Base-by-base conservation (phyloP, 2,797 vertebrate species). In the Lycodopsis pacificus region DNA sequence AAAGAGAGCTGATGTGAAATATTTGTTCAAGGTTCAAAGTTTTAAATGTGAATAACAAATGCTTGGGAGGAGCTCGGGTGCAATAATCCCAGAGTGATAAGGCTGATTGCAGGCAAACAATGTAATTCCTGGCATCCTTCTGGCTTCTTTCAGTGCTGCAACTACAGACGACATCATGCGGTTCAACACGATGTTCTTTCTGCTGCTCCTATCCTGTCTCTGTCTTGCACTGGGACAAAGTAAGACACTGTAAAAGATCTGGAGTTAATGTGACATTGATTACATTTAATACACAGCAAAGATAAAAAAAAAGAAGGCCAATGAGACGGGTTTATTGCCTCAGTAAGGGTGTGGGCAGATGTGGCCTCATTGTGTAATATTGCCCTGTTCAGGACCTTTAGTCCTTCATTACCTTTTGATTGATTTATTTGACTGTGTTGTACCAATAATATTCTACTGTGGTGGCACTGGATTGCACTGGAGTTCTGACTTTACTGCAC, bases 211-310 rank as follows among this genome's bases (percentile, higher is more conserved):
- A 0, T 73, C 90, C 1, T 84, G 81, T 8, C 17, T 95, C 51
- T 90, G 69, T 73, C 61, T 95, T 32, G 86, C 90, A 36, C 3
- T 91, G 68, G 88, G 93, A 73, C 95, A 95, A 93, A 92, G 95
- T 96, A 90, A 85, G 63, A 14, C 7, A 13, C 11, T 54, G 20
- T 53, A 20, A 68, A 73, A 57, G 7, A 46, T 74, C 10, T 54
- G 30, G 4, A 30, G 25, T 6, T 11, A 4, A 17, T 59, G 10
- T 58, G n/a, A 20, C n/a, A 74, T 15, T 9, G 13, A 15, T n/a
- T 2, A 53, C 44, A 42, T 48, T 13, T 32, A 75, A 38, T 72
- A 56, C n/a, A 59, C n/a, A 3, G 49, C 12, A 13, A 19, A 82
- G 59, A 63, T 88, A 76, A 77, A 87, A 30, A 27, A 27, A 32